Base-by-base conservation (phyloP, 1,140 invertebrate species). In the Platorchestia sp. region DNA sequence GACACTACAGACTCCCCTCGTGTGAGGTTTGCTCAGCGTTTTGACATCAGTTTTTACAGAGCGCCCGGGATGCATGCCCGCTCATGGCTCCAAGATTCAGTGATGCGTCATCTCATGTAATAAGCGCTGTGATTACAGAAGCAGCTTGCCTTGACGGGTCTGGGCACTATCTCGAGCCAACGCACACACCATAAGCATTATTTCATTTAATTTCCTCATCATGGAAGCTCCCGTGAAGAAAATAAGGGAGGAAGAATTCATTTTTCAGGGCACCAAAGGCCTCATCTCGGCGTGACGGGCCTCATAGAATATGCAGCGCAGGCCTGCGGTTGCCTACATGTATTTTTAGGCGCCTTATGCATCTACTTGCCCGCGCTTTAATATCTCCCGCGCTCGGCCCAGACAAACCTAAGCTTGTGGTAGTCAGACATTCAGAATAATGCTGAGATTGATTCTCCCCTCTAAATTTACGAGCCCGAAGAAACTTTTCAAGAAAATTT, bases 131-230 rank as follows among this genome's bases (percentile, higher is more conserved):
- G 59, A 27, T 75, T 75, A 75, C 59, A 22, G 59, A 1, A 75
- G 27, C 59, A 36, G 59, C 59, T 75, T 75, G 14, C 14, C 59
- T 75, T 75, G 59, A 75, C 59, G 59, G 59, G 59, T 75, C 59
- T 75, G 59, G 59, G 36, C 59, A 75, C 27, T 75, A 75, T 75
- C 59, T 75, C 59, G 59, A 22, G 27, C 59, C 14, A 51, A 27
- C 59, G 27, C 27, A 75, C 59, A 75, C 59, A 75, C 3, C 59
- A 75, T 75, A 22, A 75, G 59, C 59, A 75, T 75, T 75, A 75
- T 75, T 75, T 75, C 59, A 75, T 75, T 75, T 75, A 75, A 75
- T 75, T 75, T 75, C 59, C 59, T 75, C 59, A 75, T 75, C 59
- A 36, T 75, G 27, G 59, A 75, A 75, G 59, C 59, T 75, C 36